These are phyloP conservation scores for Drosophila elegans DNA, from an alignment of 1,140 invertebrate genomes.

Conservation along the genomic window DNA sequence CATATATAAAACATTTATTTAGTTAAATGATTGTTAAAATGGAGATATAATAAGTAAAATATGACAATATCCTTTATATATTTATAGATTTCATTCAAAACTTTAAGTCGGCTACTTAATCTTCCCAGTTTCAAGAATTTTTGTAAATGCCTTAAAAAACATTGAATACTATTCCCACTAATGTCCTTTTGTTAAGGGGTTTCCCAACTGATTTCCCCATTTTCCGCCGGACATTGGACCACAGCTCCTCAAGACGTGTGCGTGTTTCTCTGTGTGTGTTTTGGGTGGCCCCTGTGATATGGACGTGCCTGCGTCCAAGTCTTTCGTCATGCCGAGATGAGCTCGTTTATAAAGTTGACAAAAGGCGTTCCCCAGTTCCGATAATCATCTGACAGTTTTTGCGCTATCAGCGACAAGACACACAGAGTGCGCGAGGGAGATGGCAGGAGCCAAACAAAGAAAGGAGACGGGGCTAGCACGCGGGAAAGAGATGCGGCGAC, in stretches of 20 bases:
- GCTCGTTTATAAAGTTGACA: constrained; percentile 83
- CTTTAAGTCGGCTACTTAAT: too few relatives aligned
- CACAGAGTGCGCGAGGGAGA: constrained; percentile 7
- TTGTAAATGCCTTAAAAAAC: not conserved
- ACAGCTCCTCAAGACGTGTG: constrained; percentile 15
- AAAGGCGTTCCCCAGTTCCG: constrained; percentile 69
- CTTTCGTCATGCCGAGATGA: constrained; percentile 52
- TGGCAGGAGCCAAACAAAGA: not conserved
- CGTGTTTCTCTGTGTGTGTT: constrained; percentile 6
- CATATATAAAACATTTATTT: not conserved
- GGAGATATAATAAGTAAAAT: too few relatives aligned
- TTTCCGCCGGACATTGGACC: not conserved
- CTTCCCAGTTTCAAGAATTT: not conserved
- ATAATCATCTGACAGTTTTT: constrained; percentile 82
- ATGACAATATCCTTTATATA: too few relatives aligned
- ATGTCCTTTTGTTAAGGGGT: not conserved
- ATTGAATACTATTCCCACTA: not conserved
- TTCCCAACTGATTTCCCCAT: not conserved
- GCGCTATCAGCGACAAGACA: constrained; percentile 75
- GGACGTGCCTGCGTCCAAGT: constrained; percentile 63
- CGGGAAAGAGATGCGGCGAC: constrained; percentile 6
- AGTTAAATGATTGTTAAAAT: not conserved
- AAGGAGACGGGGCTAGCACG: not conserved
- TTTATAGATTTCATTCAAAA: too few relatives aligned
- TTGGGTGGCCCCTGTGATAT: constrained; percentile 13